Conservation (phyloP, 2,888 invertebrate species). For the Eudasyphora cyanicolor region DNA sequence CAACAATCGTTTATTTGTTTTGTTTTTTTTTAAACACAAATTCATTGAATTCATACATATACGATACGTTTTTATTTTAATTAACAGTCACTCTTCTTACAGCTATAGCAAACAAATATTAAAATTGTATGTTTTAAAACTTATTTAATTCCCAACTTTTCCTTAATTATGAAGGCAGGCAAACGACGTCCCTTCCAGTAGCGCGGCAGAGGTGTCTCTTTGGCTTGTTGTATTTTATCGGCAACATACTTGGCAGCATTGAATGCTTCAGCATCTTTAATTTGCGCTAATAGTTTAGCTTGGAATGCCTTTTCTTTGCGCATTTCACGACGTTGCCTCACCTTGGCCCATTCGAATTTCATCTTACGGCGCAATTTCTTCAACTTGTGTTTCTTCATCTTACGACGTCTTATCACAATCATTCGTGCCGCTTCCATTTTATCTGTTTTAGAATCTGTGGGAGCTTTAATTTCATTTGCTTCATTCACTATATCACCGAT, state of each 20-base stretch:
- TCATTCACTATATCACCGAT: slow-evolving; percentile 74
- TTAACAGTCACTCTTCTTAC: slow-evolving; percentile 29
- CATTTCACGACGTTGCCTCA: slow-evolving; percentile 85
- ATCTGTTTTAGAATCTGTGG: slow-evolving; percentile 73
- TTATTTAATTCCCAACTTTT: slow-evolving; percentile 84
- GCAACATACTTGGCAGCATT: slow-evolving; percentile 87
- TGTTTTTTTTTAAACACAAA: slow-evolving; percentile 60
- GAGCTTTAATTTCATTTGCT: slow-evolving; percentile 67
- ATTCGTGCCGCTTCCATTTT: slow-evolving; percentile 87
- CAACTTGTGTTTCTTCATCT: slow-evolving; percentile 93
- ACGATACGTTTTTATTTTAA: slow-evolving; percentile 28
- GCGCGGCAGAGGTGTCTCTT: slow-evolving; percentile 83
- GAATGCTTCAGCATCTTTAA: slow-evolving; percentile 88
- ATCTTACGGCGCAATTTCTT: slow-evolving; percentile 89
- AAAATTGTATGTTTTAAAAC: not conserved
- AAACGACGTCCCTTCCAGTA: slow-evolving; percentile 83
- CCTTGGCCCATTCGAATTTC: slow-evolving; percentile 88
- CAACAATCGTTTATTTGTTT: slow-evolving; percentile 38
- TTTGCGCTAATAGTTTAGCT: slow-evolving; percentile 84
- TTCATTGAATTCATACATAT: slow-evolving; percentile 68
- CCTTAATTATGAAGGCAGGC: slow-evolving; percentile 85
- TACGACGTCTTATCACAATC: slow-evolving; percentile 88
- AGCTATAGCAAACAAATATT: slow-evolving; percentile 56
- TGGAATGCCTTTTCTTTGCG: slow-evolving; percentile 90
- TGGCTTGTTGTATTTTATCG: slow-evolving; percentile 83